Base-by-base conservation (phyloP, 1,140 invertebrate species). In the Gonatopus flavifemur region DNA sequence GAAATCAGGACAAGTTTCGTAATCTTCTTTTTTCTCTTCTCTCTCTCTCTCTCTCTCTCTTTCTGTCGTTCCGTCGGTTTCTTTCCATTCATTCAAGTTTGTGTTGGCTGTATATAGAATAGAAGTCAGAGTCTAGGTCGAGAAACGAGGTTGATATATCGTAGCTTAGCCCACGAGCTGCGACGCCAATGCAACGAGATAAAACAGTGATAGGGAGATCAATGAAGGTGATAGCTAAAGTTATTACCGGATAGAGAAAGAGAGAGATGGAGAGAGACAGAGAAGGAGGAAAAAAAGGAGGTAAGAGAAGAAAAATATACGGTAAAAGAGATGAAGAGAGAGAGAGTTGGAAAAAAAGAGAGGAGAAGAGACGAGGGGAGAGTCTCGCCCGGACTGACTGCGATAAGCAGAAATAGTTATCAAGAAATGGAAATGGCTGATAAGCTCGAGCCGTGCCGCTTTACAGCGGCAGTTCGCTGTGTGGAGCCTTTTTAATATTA, bases 391-490 rank as follows among this genome's bases (percentile, higher is more conserved):
- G 54, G 64, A 70, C 63, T 66, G 66, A 69, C 62, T 52, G 58
- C 64, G 74, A 77, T 77, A 76, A 78, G 72, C 74, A 74, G 65
- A 71, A 76, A 76, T 69, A 70, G 74, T 77, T 77, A 78, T 78
- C 74, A 72, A 77, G 72, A 76, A 77, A 77, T 78, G 74, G 72
- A 77, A 78, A 78, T 77, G 70, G 74, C 70, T 76, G 76, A 78
- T 77, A 78, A 77, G 71, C n/a, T n/a, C n/a, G n/a, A 32, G 32
- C 33, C 7, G n/a, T n/a, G n/a, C n/a, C n/a, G n/a, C n/a, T n/a
- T n/a, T n/a, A n/a, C n/a, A 49, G 39, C 54, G 49, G 46, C 38
- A 33, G 48, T 35, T 6, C 52, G 37, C 40, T 46, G 21, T 42
- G 59, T 43, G 44, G 46, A 47, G 45, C 52, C 48, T 60, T 61